Evolutionary conservation across 1,140 invertebrate species (phyloP), one percentile per base, ranked within the genome.

Genomic region (Cecropterus lyciades): DNA sequence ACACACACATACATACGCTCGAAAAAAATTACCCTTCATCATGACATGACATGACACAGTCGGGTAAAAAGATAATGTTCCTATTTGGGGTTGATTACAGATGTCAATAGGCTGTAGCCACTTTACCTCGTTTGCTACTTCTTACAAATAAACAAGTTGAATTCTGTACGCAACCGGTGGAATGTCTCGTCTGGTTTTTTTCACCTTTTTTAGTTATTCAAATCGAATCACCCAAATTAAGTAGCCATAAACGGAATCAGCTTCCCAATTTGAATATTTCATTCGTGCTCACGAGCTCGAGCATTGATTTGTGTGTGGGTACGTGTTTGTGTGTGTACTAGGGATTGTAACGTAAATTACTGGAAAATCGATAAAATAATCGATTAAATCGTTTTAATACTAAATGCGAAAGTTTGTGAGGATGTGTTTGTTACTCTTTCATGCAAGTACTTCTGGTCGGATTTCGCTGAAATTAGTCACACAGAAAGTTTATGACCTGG

Each of bases 191-290:
- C 74, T 74, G 73, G 72, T 85, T 79, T 45, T 74, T 80, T 64
- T n/a, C n/a, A 67, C 75, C 77, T 85, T 83, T 88, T 85, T 84
- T 84, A 81, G 82, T 86, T 82, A 90, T 92, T 92, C 87, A 89
- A 91, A 89, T 91, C 84, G 87, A 90, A 92, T 89, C 87, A 88
- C 84, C 89, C 89, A 91, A 92, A 92, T 92, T 92, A 92, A 92
- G 89, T 92, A 92, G 85, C 89, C 89, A 92, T 92, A 92, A 92
- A 92, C 89, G 87, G 79, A 92, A 90, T 92, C 89, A 88, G 89
- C 89, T 92, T 88, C 89, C 87, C 89, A 92, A 92, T 92, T 92
- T 92, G 82, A 92, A 92, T 92, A 92, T 92, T 90, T 88, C 85
- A 87, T 90, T 89, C 80, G 82, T 80, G 76, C 72, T 70, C 72